These are phyloP conservation scores for Drosophila nikananu DNA, from an alignment of 1,140 invertebrate genomes.

Conservation along the genomic window DNA sequence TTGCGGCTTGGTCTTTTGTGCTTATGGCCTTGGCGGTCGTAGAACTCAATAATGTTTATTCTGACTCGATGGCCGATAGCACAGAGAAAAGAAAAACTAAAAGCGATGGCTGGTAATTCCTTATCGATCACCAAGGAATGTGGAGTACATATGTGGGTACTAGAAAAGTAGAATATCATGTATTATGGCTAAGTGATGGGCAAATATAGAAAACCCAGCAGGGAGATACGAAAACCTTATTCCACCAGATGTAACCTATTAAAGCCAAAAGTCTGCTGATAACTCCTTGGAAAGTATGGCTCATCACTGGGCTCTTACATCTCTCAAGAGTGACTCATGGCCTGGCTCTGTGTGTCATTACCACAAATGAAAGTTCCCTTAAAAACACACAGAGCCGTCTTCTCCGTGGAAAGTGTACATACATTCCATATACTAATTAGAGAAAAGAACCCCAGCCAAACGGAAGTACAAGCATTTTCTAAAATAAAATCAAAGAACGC, in stretches of 20 bases:
- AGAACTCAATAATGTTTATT: slow-evolving; percentile 19
- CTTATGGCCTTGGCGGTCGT: slow-evolving; percentile 11
- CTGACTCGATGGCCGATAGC: slow-evolving; percentile 31
- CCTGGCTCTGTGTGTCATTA: slow-evolving; percentile 20
- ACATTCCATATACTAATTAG: slow-evolving; percentile 29
- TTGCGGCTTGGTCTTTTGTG: slow-evolving; percentile 10
- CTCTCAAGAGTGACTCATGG: slow-evolving; percentile 20
- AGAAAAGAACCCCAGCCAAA: slow-evolving; percentile 21
- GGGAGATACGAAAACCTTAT: neutral
- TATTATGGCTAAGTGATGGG: slow-evolving; percentile 9
- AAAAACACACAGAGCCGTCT: slow-evolving; percentile 1
- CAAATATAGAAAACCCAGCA: neutral
- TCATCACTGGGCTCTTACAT: slow-evolving; percentile 12
- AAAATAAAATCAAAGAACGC: slow-evolving; percentile 22
- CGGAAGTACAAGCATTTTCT: slow-evolving; percentile 43
- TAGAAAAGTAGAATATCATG: slow-evolving; percentile 5
- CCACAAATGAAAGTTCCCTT: slow-evolving; percentile 32
- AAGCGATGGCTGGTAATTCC: slow-evolving; percentile 23
- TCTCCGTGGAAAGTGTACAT: slow-evolving; percentile 25
- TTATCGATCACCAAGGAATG: slow-evolving; percentile 38
- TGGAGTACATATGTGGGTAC: slow-evolving; percentile 1
- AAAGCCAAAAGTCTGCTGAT: neutral
- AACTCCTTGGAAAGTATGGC: slow-evolving; percentile 2
- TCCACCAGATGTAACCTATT: neutral
- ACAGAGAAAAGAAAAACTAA: neutral